Evolutionary conservation across 2,797 vertebrate species (phyloP).

Genomic region (Sebastes hopkinsi): DNA sequence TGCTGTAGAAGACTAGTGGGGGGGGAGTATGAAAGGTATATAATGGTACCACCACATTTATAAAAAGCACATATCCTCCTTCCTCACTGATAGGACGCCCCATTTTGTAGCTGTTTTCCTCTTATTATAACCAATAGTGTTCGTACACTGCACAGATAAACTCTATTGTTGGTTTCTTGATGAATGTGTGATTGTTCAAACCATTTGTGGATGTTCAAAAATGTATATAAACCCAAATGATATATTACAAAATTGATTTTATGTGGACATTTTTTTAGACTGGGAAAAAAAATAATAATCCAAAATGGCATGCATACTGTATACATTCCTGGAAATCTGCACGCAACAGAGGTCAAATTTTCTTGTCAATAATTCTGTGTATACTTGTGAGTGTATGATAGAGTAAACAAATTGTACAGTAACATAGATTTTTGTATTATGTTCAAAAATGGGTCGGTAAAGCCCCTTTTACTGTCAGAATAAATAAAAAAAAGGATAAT

Average conservation of each 20-base stretch:
- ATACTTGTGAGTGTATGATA: slow-evolving; percentile 79
- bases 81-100: slow-evolving; percentile 39
- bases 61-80: slow-evolving; percentile 55
- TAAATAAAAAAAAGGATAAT: slow-evolving; percentile 33
- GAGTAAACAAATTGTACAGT: slow-evolving; percentile 76
- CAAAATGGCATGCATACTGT: slow-evolving; percentile 86
- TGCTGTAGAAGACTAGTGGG: neutral
- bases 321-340: slow-evolving; percentile 83
- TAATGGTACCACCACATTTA: slow-evolving; percentile 8
- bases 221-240: slow-evolving; percentile 75
- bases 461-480: slow-evolving; percentile 80
- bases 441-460: slow-evolving; percentile 74
- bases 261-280: slow-evolving; percentile 63
- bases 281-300: slow-evolving; percentile 27
- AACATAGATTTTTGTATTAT: slow-evolving; percentile 79
- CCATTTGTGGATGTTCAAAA: slow-evolving; percentile 75
- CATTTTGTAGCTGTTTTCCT: slow-evolving; percentile 59
- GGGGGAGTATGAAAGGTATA: neutral
- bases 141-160: slow-evolving; percentile 43
- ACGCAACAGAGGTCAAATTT: slow-evolving; percentile 83
- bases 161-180: slow-evolving; percentile 71
- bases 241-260: slow-evolving; percentile 64
- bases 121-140: slow-evolving; percentile 69
- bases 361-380: slow-evolving; percentile 78
- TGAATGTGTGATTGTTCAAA: slow-evolving; percentile 78